These are phyloP conservation scores for Urocynchramus pylzowi DNA, from an alignment of 2,113 vertebrate species.

Conservation along the genomic window DNA sequence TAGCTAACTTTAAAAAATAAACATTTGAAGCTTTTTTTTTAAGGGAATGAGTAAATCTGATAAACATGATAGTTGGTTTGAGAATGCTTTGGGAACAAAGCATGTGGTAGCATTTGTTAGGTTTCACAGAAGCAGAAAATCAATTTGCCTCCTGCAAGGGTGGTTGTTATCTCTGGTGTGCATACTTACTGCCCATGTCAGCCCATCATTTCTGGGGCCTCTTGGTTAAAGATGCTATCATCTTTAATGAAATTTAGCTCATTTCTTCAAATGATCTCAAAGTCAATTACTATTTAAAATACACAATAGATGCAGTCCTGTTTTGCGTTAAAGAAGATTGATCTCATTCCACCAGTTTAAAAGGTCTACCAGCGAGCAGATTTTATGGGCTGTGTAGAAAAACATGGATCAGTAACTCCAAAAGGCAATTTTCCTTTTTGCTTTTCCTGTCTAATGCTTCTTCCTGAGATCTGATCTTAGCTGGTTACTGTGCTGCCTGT, in stretches of 20 bases:
- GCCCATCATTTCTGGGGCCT: not conserved
- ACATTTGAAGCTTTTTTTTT: not conserved
- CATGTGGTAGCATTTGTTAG: not conserved
- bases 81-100: not conserved
- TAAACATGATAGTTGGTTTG: not conserved
- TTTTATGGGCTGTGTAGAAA: not conserved
- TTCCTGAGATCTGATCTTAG: rapidly evolving
- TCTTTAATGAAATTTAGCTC: slow-evolving; percentile 5
- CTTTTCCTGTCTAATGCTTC: not conserved
- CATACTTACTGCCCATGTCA: not conserved
- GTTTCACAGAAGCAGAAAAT: slow-evolving; percentile 40
- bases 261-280: not conserved
- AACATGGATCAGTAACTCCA: not conserved
- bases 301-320: not conserved
- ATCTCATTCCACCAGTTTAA: not conserved
- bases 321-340: not conserved
- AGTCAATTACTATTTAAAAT: slow-evolving; percentile 2
- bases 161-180: not conserved
- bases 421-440: not conserved
- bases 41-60: not conserved
- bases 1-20: not conserved
- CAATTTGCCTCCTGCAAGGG: not conserved
- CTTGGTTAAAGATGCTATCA: not conserved
- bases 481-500: not conserved
- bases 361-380: not conserved